Evolutionary conservation across 2,888 invertebrate genomes (phyloP).

Genomic region (Limenitis camilla): DNA sequence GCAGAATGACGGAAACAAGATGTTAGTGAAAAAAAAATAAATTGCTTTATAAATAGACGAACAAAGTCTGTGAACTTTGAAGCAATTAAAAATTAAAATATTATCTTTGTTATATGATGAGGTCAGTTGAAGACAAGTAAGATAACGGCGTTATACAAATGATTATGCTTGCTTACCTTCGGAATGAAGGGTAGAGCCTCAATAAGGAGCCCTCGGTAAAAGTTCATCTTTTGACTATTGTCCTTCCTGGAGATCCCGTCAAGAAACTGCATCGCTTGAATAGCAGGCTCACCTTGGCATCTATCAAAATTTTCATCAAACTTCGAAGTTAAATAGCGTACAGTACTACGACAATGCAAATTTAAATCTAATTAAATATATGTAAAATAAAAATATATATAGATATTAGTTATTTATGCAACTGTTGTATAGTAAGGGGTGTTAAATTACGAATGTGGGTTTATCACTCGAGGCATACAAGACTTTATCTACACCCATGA

Average conservation of each 20-base stretch:
- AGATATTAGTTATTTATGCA: too few species aligned
- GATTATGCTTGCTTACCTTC: too few species aligned
- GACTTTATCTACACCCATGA: not conserved
- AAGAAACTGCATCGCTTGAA: constrained; percentile 93
- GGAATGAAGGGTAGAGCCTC: constrained; percentile 92
- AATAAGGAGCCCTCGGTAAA: constrained; percentile 89
- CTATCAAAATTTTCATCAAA: constrained; percentile 24
- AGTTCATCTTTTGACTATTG: constrained; percentile 89
- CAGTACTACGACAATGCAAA: too few species aligned
- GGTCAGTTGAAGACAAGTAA: too few species aligned
- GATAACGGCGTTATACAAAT: too few species aligned
- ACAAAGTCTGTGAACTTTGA: not conserved
- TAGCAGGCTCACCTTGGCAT: constrained; percentile 85
- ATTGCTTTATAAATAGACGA: not conserved
- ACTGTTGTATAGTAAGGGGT: too few species aligned
- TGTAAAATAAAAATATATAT: too few species aligned
- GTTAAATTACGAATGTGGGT: too few species aligned
- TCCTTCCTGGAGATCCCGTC: constrained; percentile 96
- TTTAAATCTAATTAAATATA: not conserved
- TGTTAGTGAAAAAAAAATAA: constrained; percentile 3
- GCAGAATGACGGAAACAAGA: not conserved
- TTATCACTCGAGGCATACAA: too few species aligned
- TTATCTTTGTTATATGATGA: not conserved
- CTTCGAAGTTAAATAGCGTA: too few species aligned
- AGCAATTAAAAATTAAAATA: constrained; percentile 2